A percentile compares a stretch with the other conserved stretches of the same genome.
Conservation (phyloP, 2,888 invertebrate genomes). For the Catocala fraxini region DNA sequence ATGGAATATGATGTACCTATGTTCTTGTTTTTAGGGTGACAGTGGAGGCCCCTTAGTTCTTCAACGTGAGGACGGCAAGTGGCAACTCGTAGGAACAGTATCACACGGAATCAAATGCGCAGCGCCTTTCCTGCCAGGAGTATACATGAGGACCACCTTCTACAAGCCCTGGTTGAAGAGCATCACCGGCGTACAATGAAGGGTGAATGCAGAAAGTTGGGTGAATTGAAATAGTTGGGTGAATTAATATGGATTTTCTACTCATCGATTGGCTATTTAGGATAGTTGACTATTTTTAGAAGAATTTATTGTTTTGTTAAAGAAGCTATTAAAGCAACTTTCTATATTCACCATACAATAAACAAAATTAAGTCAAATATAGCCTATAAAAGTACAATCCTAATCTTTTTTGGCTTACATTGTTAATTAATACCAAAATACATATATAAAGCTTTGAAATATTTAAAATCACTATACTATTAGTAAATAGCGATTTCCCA, state of each 20-base stretch:
- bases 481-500: conserved; percentile 9
- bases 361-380: not conserved
- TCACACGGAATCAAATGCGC: conserved; percentile 98
- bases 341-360: not conserved
- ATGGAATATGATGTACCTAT: not conserved
- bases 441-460: not conserved
- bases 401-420: not conserved
- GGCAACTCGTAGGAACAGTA: conserved; percentile 96
- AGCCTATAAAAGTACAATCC: not conserved
- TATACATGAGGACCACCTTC: conserved; percentile 97
- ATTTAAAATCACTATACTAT: not conserved
- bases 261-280: not conserved
- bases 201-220: not conserved
- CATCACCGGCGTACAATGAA: conserved; percentile 92
- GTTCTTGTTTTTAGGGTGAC: conserved; percentile 91
- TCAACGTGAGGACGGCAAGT: conserved; percentile 94
- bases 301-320: not conserved
- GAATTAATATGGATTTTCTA: conserved; percentile 8
- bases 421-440: not conserved
- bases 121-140: conserved; percentile 96
- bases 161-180: conserved; percentile 97
- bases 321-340: not conserved
- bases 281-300: not conserved
- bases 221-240: conserved; percentile 1
- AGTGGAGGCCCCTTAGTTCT: conserved; percentile 96